Evolutionary conservation across 2,113 vertebrate species (phyloP).

Genomic region (Microtus oregoni): DNA sequence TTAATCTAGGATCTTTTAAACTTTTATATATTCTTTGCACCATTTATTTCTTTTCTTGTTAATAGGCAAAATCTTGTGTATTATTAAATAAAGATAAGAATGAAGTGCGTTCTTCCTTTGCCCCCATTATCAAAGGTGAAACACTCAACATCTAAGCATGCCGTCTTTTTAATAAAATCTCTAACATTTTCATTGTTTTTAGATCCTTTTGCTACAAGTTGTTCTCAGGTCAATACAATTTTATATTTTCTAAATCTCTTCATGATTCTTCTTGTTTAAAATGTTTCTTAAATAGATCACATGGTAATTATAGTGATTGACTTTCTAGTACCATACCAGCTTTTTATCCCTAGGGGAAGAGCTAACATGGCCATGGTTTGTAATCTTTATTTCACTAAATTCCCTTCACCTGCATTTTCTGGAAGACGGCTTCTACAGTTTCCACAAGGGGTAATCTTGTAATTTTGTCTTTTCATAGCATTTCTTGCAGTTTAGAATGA

Average conservation of each 20-base stretch:
- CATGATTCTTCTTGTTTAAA: background rate
- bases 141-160: background rate
- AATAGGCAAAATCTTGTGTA: background rate
- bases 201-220: background rate
- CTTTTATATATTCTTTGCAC: background rate
- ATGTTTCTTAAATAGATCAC: background rate
- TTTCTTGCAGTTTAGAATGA: background rate
- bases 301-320: background rate
- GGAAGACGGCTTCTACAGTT: background rate
- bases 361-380: background rate
- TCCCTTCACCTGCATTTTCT: background rate
- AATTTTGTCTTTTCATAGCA: background rate
- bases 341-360: background rate
- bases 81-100: background rate
- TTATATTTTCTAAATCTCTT: background rate
- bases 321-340: background rate
- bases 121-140: background rate
- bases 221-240: background rate
- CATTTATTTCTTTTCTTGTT: background rate
- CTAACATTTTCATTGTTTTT: background rate
- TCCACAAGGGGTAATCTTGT: background rate
- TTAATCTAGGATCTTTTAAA: background rate
- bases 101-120: background rate
- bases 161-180: background rate
- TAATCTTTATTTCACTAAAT: background rate